Evolutionary conservation across 2,888 invertebrate genomes (phyloP), one percentile per base, ranked within the genome.

Genomic region (Venustoraphidia nigricollis): DNA sequence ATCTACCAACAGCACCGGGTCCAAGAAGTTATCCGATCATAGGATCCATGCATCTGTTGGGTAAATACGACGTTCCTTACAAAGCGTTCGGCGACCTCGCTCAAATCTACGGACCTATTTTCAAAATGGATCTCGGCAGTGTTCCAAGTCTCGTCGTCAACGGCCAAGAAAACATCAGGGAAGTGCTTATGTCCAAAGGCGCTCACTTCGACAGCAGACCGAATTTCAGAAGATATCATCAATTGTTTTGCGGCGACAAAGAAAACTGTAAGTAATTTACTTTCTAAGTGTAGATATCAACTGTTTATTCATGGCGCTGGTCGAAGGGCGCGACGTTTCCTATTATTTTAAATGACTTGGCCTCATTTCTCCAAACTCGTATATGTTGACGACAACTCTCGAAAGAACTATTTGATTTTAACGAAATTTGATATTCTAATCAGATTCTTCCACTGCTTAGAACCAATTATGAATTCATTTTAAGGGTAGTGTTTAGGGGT

Each of bases 141-240:
- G 68, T 75, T 10, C 67, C 69, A 36, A 74, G 76, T 56, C 64
- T 77, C 39, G 72, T 77, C 51, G 70, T 78, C 13, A 76, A 75
- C 56, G 76, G 74, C 9, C 64, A 75, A 51, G 72, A 72, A 51
- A 74, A 73, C 56, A 76, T 78, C 55, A 66, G 69, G 49, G 77
- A 77, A 56, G 74, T 76, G 13, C 65, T 77, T 45, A 66, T 73
- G 52, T 65, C 66, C 45, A 76, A 76, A 53, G 76, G 77, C 8
- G 67, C 72, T 36, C 72, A 75, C 52, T 82, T 81, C 57, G 79
- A 79, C 55, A 73, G 76, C 52, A 66, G 82, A 45, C 80, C 81
- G 0, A 73, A 77, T 60, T 81, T 82, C 59, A 59, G 66, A 47
- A 66, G 82, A 52, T 80, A 78, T 62, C 70, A 75, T 52, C 65